Conservation (phyloP, 30 jellyfish, hydroid and myxozoan genomes). For the Rhopilema esculentum region DNA sequence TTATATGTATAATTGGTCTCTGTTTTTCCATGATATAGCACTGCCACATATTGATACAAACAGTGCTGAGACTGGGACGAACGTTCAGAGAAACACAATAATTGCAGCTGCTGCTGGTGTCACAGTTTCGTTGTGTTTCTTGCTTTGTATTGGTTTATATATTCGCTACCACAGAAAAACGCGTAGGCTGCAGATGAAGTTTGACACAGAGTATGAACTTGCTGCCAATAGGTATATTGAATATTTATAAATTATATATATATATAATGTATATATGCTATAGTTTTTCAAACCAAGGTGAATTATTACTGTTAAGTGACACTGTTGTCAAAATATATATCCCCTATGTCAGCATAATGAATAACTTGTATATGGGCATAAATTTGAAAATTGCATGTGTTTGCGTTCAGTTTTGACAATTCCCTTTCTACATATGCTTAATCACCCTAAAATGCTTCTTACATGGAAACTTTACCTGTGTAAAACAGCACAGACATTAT, state of each 20-base stretch:
- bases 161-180: conserved; percentile 62
- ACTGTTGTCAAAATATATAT: no score
- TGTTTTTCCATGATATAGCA: background rate
- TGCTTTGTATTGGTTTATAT: conserved; percentile 57
- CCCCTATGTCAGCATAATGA: no score
- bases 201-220: conserved; percentile 87
- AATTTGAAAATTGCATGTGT: background rate
- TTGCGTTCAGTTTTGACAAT: background rate
- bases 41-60: background rate
- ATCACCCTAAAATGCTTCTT: no score
- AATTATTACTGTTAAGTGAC: no score
- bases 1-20: background rate
- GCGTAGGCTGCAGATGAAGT: conserved; percentile 80
- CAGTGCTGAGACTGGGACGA: background rate
- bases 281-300: no score
- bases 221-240: conserved; percentile 72
- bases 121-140: conserved; percentile 44
- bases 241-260: no score
- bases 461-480: no score
- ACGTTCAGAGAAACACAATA: conserved; percentile 25
- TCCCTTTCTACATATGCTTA: background rate
- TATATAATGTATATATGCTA: no score
- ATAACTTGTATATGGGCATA: background rate
- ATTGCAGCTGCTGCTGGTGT: conserved; percentile 51
- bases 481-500: no score